Percentiles rank a stretch among this genome's conserved stretches.
phyloP scores from a whole-genome alignment of 2,113 vertebrate genomes.

The Meles meles region DNA sequence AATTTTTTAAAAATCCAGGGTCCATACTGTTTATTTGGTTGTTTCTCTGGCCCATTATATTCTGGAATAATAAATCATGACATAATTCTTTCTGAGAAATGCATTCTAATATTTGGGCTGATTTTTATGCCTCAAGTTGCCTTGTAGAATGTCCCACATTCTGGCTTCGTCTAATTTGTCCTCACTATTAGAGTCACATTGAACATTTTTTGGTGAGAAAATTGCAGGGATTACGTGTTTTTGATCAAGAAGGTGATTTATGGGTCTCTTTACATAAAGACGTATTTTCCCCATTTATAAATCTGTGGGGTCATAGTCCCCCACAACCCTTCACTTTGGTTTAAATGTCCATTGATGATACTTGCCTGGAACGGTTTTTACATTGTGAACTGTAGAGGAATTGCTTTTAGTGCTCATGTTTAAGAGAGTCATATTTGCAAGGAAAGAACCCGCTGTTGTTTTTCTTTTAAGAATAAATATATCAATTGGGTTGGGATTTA shows the following conservation, averaged over 20 bases:
- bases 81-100: background rate
- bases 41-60: background rate
- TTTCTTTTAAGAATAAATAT: background rate
- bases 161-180: background rate
- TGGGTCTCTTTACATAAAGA: background rate
- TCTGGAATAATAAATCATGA: background rate
- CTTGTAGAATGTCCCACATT: background rate
- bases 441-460: background rate
- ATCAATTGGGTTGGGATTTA: background rate
- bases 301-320: background rate
- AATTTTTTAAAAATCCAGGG: background rate
- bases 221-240: background rate
- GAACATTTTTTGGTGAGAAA: background rate
- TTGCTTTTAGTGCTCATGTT: background rate
- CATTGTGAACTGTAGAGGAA: background rate
- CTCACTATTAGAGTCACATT: background rate
- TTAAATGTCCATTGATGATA: background rate
- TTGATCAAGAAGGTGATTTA: background rate
- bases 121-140: background rate
- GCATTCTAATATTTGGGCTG: background rate
- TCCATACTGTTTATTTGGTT: background rate
- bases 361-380: background rate
- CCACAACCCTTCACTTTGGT: background rate
- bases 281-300: background rate
- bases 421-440: background rate